Evolutionary conservation across 2,797 vertebrate species (phyloP).

Genomic region (Trachops cirrhosus): DNA sequence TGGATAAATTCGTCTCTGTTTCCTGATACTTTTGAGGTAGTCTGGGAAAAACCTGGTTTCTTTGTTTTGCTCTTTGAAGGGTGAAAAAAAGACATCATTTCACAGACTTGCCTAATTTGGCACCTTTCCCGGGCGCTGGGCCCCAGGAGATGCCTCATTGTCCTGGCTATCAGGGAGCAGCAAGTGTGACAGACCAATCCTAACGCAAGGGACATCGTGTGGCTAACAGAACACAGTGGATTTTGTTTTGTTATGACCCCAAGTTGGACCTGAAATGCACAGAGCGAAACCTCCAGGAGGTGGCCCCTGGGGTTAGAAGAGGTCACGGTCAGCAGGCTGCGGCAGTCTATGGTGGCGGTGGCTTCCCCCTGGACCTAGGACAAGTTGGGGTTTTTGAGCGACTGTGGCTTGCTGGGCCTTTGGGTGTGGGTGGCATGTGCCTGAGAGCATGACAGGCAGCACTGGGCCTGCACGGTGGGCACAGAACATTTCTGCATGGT

Average conservation of each 20-base stretch:
- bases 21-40: slow-evolving; percentile 62
- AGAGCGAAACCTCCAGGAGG: slow-evolving; percentile 53
- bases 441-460: slow-evolving; percentile 81
- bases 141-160: background rate
- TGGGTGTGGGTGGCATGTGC: slow-evolving; percentile 1
- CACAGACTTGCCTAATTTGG: background rate
- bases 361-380: slow-evolving; percentile 58
- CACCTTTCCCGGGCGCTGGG: background rate
- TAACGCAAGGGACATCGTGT: background rate
- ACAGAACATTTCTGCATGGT: slow-evolving; percentile 81
- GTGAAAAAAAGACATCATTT: background rate
- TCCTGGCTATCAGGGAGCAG: background rate
- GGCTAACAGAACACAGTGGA: background rate
- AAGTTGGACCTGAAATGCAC: background rate
- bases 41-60: slow-evolving; percentile 15
- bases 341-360: slow-evolving; percentile 31
- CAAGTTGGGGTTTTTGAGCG: slow-evolving; percentile 46
- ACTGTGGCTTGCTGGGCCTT: slow-evolving; percentile 49
- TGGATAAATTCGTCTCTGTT: background rate
- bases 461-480: slow-evolving; percentile 78
- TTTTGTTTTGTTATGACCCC: background rate
- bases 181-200: background rate
- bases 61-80: background rate
- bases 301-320: background rate
- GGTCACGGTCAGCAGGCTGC: slow-evolving; percentile 6